These are phyloP conservation scores for Diarsia mendica DNA, from an alignment of 2,888 invertebrate species.

Conservation along the genomic window DNA sequence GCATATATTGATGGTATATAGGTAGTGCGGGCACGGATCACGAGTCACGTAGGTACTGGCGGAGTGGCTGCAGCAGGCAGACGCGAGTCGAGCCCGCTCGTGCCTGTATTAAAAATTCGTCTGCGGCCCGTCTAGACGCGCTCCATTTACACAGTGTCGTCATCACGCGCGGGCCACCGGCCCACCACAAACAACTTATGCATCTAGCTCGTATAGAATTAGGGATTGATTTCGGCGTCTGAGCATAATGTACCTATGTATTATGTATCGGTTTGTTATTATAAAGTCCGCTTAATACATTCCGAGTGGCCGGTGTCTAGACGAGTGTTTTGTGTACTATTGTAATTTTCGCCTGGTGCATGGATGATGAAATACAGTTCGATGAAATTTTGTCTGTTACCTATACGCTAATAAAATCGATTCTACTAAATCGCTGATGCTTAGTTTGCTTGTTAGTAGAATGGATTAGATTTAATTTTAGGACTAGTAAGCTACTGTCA, in stretches of 20 bases:
- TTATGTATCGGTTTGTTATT: constrained; percentile 55
- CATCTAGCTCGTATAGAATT: constrained; percentile 59
- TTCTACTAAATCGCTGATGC: constrained; percentile 9
- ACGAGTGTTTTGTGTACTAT: constrained; percentile 59
- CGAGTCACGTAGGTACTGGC: constrained; percentile 51
- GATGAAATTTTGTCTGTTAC: constrained; percentile 38
- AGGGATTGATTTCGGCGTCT: constrained; percentile 57
- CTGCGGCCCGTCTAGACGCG: constrained; percentile 86
- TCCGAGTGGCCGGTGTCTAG: constrained; percentile 56
- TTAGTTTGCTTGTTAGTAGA: background rate
- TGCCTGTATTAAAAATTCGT: constrained; percentile 84
- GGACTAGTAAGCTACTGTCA: background rate
- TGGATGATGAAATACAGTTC: constrained; percentile 44
- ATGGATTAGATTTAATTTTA: background rate
- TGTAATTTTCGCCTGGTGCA: constrained; percentile 49
- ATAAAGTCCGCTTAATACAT: constrained; percentile 57
- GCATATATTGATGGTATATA: constrained; percentile 1
- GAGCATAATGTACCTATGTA: constrained; percentile 46
- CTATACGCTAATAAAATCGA: constrained; percentile 29
- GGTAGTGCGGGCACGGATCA: constrained; percentile 16
- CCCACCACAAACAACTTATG: constrained; percentile 72
- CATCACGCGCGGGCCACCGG: constrained; percentile 62
- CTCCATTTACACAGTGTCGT: constrained; percentile 78
- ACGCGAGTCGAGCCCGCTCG: constrained; percentile 61
- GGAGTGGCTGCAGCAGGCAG: constrained; percentile 47